These are phyloP conservation scores for Diogma glabrata DNA, from an alignment of 2,888 invertebrate species.

Conservation along the genomic window DNA sequence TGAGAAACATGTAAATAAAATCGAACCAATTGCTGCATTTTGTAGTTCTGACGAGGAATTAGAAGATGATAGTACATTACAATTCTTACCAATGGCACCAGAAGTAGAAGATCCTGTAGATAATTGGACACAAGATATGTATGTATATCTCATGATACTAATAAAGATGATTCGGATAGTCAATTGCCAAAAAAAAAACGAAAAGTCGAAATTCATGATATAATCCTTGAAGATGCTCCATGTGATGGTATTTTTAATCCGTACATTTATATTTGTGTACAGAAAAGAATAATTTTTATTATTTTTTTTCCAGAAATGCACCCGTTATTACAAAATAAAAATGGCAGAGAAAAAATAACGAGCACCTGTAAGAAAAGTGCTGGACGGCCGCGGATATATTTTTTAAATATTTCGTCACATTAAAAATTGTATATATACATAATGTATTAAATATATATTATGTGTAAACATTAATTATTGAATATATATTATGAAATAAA, in stretches of 20 bases:
- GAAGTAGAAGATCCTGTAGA: conserved; percentile 82
- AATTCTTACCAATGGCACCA: conserved; percentile 84
- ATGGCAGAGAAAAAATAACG: conserved; percentile 66
- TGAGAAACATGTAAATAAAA: conserved; percentile 79
- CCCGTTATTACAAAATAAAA: conserved; percentile 55
- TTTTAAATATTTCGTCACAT: too few species aligned
- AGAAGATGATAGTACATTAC: conserved; percentile 55
- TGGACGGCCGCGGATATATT: too few species aligned
- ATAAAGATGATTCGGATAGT: conserved; percentile 24
- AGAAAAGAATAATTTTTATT: too few species aligned
- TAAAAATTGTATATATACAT: too few species aligned
- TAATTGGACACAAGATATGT: conserved; percentile 49
- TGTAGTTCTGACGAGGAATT: conserved; percentile 61
- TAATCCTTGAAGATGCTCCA: conserved; percentile 63
- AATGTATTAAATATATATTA: too few species aligned
- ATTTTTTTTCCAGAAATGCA: too few species aligned
- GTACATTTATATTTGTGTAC: too few species aligned
- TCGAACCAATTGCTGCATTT: conserved; percentile 88
- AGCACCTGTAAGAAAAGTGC: conserved; percentile 55
- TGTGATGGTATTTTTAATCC: too few species aligned
- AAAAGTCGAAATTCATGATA: conserved; percentile 43
- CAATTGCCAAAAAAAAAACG: conserved; percentile 34
- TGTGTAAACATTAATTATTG: too few species aligned
- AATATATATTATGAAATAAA: too few species aligned
- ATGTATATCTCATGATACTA: conserved; percentile 37